These are phyloP conservation scores for Sisor rabdophorus DNA, from an alignment of 2,113 vertebrate genomes.

Conservation along the genomic window DNA sequence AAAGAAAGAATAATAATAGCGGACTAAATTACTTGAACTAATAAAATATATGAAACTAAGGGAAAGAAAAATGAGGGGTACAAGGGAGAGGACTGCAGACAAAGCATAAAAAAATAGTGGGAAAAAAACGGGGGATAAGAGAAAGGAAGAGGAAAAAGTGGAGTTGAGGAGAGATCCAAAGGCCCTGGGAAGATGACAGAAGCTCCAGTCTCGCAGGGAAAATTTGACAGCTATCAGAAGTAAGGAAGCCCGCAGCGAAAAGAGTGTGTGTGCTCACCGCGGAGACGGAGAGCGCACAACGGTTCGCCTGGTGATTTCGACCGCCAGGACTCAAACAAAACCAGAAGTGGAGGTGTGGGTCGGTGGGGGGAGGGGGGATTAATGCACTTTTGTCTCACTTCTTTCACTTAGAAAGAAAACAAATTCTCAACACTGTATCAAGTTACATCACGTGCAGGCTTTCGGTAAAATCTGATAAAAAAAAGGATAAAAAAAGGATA, in stretches of 20 bases:
- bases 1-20: constrained; percentile 54
- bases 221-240: constrained; percentile 79
- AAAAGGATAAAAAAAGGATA: neutral
- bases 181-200: constrained; percentile 76
- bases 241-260: constrained; percentile 76
- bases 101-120: constrained; percentile 13
- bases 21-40: constrained; percentile 59
- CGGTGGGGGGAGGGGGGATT: constrained; percentile 35
- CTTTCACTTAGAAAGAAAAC: constrained; percentile 17
- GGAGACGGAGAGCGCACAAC: constrained; percentile 59
- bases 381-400: constrained; percentile 40
- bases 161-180: constrained; percentile 69
- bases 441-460: constrained; percentile 4
- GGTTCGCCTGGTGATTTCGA: constrained; percentile 73
- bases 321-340: constrained; percentile 71
- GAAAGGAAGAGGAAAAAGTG: constrained; percentile 65
- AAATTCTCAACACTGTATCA: constrained; percentile 17
- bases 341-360: constrained; percentile 71
- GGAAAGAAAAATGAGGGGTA: neutral
- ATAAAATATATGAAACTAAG: constrained; percentile 24
- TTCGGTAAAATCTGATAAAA: too few relatives aligned
- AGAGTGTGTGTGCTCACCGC: constrained; percentile 67
- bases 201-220: constrained; percentile 72
- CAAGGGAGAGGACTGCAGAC: constrained; percentile 13
- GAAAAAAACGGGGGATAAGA: constrained; percentile 20